Percentiles rank a stretch among this genome's conserved stretches.
Evolutionary conservation across 1,140 invertebrate genomes (phyloP).

Genomic region (Oryzaephilus surinamensis): DNA sequence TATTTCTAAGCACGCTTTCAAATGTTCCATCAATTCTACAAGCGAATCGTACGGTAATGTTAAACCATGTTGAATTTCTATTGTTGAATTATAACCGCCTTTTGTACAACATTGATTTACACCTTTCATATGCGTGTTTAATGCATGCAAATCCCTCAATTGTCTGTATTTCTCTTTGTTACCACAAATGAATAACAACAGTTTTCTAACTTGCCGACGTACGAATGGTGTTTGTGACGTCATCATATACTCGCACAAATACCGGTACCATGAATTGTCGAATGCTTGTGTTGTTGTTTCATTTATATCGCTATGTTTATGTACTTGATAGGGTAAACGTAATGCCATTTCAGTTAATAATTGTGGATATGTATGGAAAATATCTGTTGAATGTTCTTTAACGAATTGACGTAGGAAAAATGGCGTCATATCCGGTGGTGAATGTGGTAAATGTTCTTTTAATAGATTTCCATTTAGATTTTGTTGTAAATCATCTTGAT

Average conservation of each 20-base stretch:
- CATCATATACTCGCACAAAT: conserved; percentile 96
- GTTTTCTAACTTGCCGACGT: conserved; percentile 72
- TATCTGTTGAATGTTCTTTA: conserved; percentile 75
- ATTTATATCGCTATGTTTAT: conserved; percentile 56
- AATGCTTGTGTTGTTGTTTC: conserved; percentile 42
- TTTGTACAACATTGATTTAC: conserved; percentile 48
- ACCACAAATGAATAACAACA: conserved; percentile 86
- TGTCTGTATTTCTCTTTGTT: conserved; percentile 94
- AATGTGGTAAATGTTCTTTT: conserved; percentile 67
- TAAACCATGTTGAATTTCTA: conserved; percentile 35
- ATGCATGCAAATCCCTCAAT: conserved; percentile 82
- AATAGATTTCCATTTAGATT: conserved; percentile 51
- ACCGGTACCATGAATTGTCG: conserved; percentile 60
- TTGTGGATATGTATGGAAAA: conserved; percentile 89
- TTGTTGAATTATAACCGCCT: conserved; percentile 44
- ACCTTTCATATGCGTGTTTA: conserved; percentile 67
- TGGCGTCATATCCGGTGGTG: conserved; percentile 88
- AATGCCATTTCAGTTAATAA: conserved; percentile 91
- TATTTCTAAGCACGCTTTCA: conserved; percentile 90
- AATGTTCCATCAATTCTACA: conserved; percentile 86
- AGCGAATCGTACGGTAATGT: conserved; percentile 75
- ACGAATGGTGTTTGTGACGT: conserved; percentile 70
- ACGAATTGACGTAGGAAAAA: conserved; percentile 92
- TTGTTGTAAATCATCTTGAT: conserved; percentile 38
- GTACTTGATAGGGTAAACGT: conserved; percentile 87